Base-by-base conservation (phyloP, 2,888 invertebrate species). In the Uloborus plumipes region DNA sequence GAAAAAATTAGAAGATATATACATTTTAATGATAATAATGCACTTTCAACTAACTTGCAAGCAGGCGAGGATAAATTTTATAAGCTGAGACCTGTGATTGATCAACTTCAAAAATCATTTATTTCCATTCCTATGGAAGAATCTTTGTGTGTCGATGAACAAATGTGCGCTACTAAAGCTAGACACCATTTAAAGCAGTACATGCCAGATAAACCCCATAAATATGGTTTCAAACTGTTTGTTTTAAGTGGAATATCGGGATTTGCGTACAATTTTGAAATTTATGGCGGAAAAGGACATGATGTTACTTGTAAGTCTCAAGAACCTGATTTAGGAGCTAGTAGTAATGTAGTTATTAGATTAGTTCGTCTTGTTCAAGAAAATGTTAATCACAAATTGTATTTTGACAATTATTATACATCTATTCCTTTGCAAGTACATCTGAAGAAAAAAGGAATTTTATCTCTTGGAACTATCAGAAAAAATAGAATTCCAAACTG, bases 1-100 rank as follows among this genome's bases (percentile, higher is more conserved):
- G 47, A 22, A 22, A 47, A 49, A 66, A 66, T 49, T 31, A 31
- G n/a, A n/a, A 50, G 20, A 49, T 20, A 22, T 50, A 49, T 49
- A 20, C 22, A 14, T 50, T 50, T 66, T 26, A 66, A 66, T 49
- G 66, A 66, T n/a, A 66, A 47, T 49, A 50, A 47, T 47, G 66
- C 20, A 47, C 7, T n/a, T 49, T 50, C 49, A 66, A 50, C n/a
- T 50, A 4, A 26, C 4, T 26, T 26, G 26, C 26, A n/a, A 16
- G 16, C 18, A 53, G 0, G 53, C 18, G 6, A 7, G 3, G n/a
- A 16, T 53, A 53, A 16, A 53, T 18, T 13, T 3, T 18, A 53
- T 13, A 16, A 53, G 13, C 16, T 53, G 4, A 2, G 18, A 18
- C 53, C 53, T 26, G 26, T 26, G 26, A 26, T 26, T 26, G 26